Evolutionary conservation across 2,888 invertebrate species (phyloP), one percentile per base, ranked within the genome.

Genomic region (Lypha dubia): DNA sequence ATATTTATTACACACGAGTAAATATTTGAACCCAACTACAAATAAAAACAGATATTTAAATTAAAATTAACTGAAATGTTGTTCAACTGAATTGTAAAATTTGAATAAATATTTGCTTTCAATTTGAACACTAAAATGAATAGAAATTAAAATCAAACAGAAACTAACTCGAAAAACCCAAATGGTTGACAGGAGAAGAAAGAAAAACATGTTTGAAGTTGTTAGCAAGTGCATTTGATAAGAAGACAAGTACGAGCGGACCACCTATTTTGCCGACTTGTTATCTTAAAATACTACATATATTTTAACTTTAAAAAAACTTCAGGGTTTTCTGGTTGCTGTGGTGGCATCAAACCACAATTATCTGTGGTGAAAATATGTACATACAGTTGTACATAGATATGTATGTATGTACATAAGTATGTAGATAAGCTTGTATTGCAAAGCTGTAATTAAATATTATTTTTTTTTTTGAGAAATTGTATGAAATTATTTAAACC

Each of bases 281-380:
- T 15, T 56, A 76, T 46, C 65, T 67, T 67, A 35, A n/a, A 76
- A 67, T 67, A 46, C 22, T 58, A n/a, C n/a, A n/a, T n/a, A n/a
- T n/a, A n/a, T 58, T 44, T 44, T 15, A 65, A 75, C 22, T 58
- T 58, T 44, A 32, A 5, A 65, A n/a, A 75, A 75, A 28, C 17
- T 74, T 75, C 32, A 20, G 38, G 63, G 63, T 44, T 62, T 63
- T 53, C 53, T 56, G 22, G 9, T 44, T 28, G 17, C 28, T 56
- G 17, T 44, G 28, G 28, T 44, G 74, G 20, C 51, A 53, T 51
- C 0, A 63, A 75, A 32, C 32, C 44, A n/a, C 32, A 65, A 65
- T 63, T 65, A 28, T 53, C 65, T 63, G 28, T 44, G 63, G 28
- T 32, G 20, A 53, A 51, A 22, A 46, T 49, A 20, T 49, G 49